Evolutionary conservation across 2,113 vertebrate species (phyloP).

Genomic region (Pampusana beccarii): DNA sequence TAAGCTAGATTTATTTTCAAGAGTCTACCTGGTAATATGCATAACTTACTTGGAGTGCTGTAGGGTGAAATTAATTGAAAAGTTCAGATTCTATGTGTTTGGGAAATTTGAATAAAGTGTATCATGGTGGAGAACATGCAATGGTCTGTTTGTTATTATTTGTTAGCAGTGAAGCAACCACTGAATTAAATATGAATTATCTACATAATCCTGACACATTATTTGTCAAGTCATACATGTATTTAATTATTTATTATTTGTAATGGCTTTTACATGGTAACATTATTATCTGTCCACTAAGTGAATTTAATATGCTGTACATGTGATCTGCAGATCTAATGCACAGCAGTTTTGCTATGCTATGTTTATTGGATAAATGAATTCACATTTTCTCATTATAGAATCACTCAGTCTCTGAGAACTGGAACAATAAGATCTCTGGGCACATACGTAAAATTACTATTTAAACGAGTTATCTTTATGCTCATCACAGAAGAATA

Average conservation of each 20-base stretch:
- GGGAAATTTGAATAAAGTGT: slow-evolving; percentile 13
- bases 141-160: not conserved
- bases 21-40: not conserved
- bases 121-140: not conserved
- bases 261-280: slow-evolving; percentile 21
- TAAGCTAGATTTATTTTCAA: slow-evolving; percentile 16
- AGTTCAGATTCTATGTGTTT: not conserved
- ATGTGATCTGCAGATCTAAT: not conserved
- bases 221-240: not conserved
- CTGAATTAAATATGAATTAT: slow-evolving; percentile 47
- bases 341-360: not conserved
- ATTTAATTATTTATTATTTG: slow-evolving; percentile 50
- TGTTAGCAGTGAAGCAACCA: not conserved
- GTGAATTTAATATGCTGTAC: not conserved
- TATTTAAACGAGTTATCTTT: not conserved
- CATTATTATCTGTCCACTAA: not conserved
- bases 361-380: not conserved
- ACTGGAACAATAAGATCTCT: not conserved
- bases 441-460: not conserved
- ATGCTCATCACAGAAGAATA: not conserved
- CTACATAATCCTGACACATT: slow-evolving; percentile 2
- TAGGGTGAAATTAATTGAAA: slow-evolving; percentile 15
- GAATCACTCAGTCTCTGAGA: not conserved
- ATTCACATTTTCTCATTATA: not conserved
- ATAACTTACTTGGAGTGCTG: not conserved